Evolutionary conservation across 1,140 invertebrate species (phyloP), one percentile per base, ranked within the genome.

Genomic region (Saccostrea echinata): DNA sequence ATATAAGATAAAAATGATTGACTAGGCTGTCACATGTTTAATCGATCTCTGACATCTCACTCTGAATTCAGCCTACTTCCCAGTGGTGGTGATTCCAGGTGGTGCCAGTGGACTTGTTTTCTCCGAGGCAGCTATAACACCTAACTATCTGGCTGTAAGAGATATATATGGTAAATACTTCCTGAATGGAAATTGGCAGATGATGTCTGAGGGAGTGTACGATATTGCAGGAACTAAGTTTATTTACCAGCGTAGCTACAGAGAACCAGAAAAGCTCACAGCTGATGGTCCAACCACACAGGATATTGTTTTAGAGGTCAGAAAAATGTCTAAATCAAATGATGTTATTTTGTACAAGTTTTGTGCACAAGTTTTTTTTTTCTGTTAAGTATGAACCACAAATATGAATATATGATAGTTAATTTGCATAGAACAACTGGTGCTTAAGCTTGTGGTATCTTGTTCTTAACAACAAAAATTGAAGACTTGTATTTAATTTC

Each of bases 241-340:
- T 92, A 93, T 95, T 84, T 95, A 96, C 88, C 94, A 94, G 35
- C 95, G 95, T 81, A 90, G 90, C 13, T 91, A 92, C 8, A 92
- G 94, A 24, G 94, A 95, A 35, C 93, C 92, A 13, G 96, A 96
- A 87, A 86, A 91, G 9, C 93, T 97, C 13, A 93, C 92, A 87
- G 95, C 96, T 0, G 94, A 94, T 68, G 96, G 96, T 43, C 96
- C 96, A 0, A 88, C 96, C 0, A 91, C 95, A 3, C 94, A 94
- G 11, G 96, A 96, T 91, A 92, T 97, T 18, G 94, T 96, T 0
- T 90, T 96, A 68, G 95, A 96, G 94, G 96, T 96, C 89, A 89
- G 84, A 24, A 18, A 24, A 27, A 76, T 52, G 24, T 35, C 27
- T 52, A 57, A 3, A 43, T 43, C 43, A 43, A 2, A 43, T 43